These are phyloP conservation scores for Hapalemur alaotrensis DNA, from an alignment of 2,797 vertebrate species.

Conservation along the genomic window DNA sequence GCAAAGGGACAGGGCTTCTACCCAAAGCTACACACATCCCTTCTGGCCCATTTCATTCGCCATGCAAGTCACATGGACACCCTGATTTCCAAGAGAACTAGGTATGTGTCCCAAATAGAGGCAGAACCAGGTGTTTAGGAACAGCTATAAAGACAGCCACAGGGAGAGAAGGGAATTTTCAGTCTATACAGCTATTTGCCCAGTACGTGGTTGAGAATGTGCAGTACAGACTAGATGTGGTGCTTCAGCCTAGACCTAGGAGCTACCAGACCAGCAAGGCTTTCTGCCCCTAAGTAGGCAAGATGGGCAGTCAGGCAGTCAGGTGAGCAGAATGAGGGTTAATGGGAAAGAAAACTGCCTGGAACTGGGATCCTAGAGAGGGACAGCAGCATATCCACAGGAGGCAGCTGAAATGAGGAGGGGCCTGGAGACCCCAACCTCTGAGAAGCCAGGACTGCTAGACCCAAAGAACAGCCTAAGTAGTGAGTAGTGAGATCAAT, in stretches of 20 bases:
- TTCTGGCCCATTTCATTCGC: neutral
- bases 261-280: neutral
- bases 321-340: neutral
- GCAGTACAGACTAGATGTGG: neutral
- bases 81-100: neutral
- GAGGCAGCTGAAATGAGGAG: neutral
- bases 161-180: neutral
- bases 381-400: neutral
- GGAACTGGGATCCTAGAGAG: neutral
- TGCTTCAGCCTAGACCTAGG: neutral
- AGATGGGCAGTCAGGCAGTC: neutral
- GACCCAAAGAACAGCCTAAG: too few relatives aligned
- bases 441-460: neutral
- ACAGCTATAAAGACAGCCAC: neutral
- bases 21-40: fast-evolving
- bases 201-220: neutral
- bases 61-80: neutral
- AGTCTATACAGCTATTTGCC: neutral
- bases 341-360: neutral
- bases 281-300: neutral
- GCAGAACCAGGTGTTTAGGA: neutral
- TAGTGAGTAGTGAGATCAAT: neutral
- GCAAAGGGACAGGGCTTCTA: neutral
- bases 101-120: neutral
- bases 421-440: neutral